Base-by-base conservation (phyloP, 2,113 vertebrate species). In the Xerus inauris region DNA sequence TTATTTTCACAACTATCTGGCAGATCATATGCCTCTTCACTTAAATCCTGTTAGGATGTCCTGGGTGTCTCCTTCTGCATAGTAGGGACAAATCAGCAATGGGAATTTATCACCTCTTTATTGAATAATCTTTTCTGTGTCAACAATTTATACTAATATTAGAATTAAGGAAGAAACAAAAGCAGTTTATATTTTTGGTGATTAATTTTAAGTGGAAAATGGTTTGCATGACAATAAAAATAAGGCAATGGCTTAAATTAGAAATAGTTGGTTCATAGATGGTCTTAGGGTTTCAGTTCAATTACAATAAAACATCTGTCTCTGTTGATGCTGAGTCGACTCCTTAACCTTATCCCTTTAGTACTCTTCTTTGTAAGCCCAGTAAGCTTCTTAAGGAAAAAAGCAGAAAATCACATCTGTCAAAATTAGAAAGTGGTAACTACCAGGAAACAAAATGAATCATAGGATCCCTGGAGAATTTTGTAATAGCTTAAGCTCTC, bases 381-480 rank as follows among this genome's bases (percentile, higher is more conserved):
- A 92, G 35, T 87, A 83, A 94, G 90, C 85, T 97, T 94, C 96
- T 96, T 96, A 97, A 97, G 96, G 35, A 72, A 85, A 51, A 85
- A 54, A 72, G 30, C 10, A 51, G 67, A 72, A 51, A 71, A 81
- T 32, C 85, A 94, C 47, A 95, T 91, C 77, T 94, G 65, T 90
- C 95, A 83, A 65, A 83, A 93, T 82, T 49, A 90, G 86, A 97
- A 73, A 76, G 84, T 64, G n/a, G 0, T 76, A 82, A 87, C 35
- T 45, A 92, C 32, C 9, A 97, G 86, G 93, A 95, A 94, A 91
- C 6, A 30, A 94, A 81, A 93, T 83, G 64, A 73, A n/a, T 88
- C 89, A 35, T 40, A 67, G 32, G 5, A 54, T 86, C 57, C 19
- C 47, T 59, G 35, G 12, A 54, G 67, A 91, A 73, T 62, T 83